These are phyloP conservation scores for Callionymus lyra DNA, from an alignment of 2,113 vertebrate species.

Conservation along the genomic window DNA sequence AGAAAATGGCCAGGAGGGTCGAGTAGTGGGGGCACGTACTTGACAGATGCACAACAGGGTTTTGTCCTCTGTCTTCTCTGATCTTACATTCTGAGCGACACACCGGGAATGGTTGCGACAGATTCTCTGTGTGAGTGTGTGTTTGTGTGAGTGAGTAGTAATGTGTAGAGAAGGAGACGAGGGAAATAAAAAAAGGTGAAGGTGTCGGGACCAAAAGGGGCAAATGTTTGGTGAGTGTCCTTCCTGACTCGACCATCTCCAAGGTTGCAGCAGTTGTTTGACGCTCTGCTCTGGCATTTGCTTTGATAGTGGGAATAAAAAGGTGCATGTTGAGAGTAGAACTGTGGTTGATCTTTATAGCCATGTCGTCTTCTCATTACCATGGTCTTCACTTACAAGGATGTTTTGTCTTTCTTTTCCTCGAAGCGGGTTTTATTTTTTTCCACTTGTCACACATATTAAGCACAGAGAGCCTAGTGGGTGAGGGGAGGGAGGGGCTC, in stretches of 20 bases:
- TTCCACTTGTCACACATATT: conserved; percentile 36
- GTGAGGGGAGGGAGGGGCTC: conserved; percentile 22
- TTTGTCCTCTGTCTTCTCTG: conserved; percentile 49
- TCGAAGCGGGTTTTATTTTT: conserved; percentile 43
- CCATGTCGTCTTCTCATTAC: conserved; percentile 17
- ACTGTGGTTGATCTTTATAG: conserved; percentile 14
- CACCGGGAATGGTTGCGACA: conserved; percentile 7
- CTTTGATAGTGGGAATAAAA: conserved; percentile 31
- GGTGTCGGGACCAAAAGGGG: conserved; percentile 40
- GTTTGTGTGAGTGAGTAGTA: neutral
- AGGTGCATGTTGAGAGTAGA: conserved; percentile 13
- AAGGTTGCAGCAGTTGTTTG: conserved; percentile 35
- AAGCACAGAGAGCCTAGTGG: conserved; percentile 17
- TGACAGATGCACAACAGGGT: conserved; percentile 57
- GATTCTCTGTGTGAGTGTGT: conserved; percentile 3
- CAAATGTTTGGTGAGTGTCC: conserved; percentile 35
- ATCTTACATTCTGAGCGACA: conserved; percentile 40
- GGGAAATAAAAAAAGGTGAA: conserved; percentile 24
- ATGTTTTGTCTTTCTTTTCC: conserved; percentile 46
- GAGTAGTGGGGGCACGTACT: conserved; percentile 12
- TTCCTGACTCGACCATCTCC: conserved; percentile 11
- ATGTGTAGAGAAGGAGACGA: conserved; percentile 25
- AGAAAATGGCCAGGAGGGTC: conserved; percentile 32
- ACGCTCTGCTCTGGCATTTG: conserved; percentile 26
- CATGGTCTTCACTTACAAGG: conserved; percentile 19